These are phyloP conservation scores for Rhagoletis pomonella DNA, from an alignment of 1,140 invertebrate species.

Conservation along the genomic window DNA sequence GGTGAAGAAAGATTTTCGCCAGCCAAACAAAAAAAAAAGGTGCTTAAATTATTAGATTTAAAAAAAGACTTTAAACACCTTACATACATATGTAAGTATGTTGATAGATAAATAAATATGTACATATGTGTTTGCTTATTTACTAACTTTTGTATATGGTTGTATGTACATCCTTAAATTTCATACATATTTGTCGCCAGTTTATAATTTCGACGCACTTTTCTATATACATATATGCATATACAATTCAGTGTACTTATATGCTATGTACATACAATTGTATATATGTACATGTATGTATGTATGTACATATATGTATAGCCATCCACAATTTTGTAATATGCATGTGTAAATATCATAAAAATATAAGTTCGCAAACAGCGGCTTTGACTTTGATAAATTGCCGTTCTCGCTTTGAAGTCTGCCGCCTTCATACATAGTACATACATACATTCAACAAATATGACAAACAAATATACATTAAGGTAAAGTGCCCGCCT, in stretches of 20 bases:
- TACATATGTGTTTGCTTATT: no score
- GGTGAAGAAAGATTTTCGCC: no score
- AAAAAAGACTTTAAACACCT: not conserved
- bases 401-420: slow-evolving; percentile 11
- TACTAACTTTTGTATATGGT: not conserved
- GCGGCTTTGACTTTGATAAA: slow-evolving; percentile 51
- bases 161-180: not conserved
- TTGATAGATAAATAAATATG: not conserved
- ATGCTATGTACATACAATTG: not conserved
- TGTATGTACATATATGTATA: not conserved
- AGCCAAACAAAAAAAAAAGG: no score
- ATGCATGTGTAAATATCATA: slow-evolving; percentile 38
- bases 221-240: not conserved
- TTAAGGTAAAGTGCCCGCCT: not conserved
- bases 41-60: no score
- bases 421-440: not conserved
- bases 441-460: not conserved
- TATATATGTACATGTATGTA: not conserved
- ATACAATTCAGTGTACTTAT: not conserved
- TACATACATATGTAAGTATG: not conserved
- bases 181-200: slow-evolving; percentile 10
- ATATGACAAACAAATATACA: slow-evolving; percentile 1
- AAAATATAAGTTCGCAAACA: slow-evolving; percentile 51
- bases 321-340: not conserved
- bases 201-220: slow-evolving; percentile 1